phyloP scores from a whole-genome alignment of 2,888 invertebrate species.

The Parapristionchus giblindavisi region DNA sequence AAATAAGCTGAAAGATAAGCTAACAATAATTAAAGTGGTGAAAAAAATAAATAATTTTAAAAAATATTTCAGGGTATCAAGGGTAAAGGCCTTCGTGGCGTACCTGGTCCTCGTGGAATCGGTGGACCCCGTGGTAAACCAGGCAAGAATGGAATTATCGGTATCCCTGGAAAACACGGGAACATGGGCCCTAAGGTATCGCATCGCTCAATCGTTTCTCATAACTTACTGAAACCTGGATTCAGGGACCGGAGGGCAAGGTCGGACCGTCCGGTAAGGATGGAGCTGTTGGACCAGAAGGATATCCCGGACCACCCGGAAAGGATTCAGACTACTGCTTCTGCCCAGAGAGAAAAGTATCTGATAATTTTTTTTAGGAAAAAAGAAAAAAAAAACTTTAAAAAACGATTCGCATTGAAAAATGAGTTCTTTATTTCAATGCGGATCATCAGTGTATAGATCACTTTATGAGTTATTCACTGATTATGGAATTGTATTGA shows the following conservation, averaged over 20 bases:
- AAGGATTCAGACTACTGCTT: constrained; percentile 33
- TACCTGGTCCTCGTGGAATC: constrained; percentile 9
- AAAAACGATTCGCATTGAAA: too few species aligned
- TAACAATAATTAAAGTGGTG: too few species aligned
- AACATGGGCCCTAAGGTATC: constrained; percentile 16
- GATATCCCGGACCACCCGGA: constrained; percentile 36
- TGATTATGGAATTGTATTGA: too few species aligned
- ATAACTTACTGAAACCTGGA: too few species aligned
- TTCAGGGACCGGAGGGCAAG: background rate
- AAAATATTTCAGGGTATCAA: constrained; percentile 18
- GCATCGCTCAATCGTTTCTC: too few species aligned
- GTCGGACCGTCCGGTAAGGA: constrained; percentile 27
- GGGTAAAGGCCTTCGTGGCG: constrained; percentile 20
- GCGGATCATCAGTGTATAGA: background rate
- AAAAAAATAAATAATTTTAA: too few species aligned
- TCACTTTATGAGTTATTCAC: background rate
- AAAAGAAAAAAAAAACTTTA: background rate
- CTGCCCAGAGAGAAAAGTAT: constrained; percentile 33
- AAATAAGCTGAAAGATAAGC: too few species aligned
- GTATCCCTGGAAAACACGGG: constrained; percentile 25
- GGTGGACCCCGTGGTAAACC: constrained; percentile 8
- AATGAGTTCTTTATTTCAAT: too few species aligned
- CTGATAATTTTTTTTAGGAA: background rate
- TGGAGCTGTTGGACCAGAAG: constrained; percentile 23
- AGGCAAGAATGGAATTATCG: constrained; percentile 29